Percentiles rank a stretch among this genome's conserved stretches.
phyloP scores from a whole-genome alignment of 1,140 invertebrate species.

The Forficula auricularia region DNA sequence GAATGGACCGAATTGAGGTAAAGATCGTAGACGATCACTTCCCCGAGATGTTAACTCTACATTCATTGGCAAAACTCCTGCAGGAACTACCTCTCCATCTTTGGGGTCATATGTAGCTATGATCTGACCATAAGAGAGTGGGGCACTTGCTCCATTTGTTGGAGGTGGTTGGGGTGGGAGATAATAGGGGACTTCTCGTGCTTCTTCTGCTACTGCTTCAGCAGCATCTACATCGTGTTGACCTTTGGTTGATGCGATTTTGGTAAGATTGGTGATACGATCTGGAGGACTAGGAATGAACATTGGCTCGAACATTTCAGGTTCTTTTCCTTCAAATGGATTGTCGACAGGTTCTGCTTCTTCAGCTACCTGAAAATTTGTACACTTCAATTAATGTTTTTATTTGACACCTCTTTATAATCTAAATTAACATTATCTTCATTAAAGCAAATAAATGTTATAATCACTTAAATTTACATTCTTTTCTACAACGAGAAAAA shows the following conservation, averaged over 20 bases:
- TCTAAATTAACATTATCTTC: slow-evolving; percentile 28
- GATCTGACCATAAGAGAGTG: background rate
- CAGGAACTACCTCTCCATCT: slow-evolving; percentile 36
- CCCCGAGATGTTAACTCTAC: slow-evolving; percentile 28
- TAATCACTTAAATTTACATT: background rate
- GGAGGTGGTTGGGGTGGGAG: slow-evolving; percentile 37
- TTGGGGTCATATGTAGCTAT: slow-evolving; percentile 55
- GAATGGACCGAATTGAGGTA: slow-evolving; percentile 50
- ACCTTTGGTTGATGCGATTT: slow-evolving; percentile 5
- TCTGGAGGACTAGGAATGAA: slow-evolving; percentile 51
- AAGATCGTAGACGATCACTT: slow-evolving; percentile 36
- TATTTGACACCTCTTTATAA: slow-evolving; percentile 19
- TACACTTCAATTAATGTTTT: too few relatives aligned
- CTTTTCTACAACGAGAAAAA: too few relatives aligned
- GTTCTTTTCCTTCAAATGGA: slow-evolving; percentile 25
- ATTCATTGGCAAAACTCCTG: slow-evolving; percentile 13
- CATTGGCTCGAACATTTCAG: slow-evolving; percentile 48
- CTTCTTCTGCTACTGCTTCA: slow-evolving; percentile 43
- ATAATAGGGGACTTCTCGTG: slow-evolving; percentile 46
- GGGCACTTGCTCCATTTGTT: slow-evolving; percentile 19
- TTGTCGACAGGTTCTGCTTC: slow-evolving; percentile 10
- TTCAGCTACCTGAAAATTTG: background rate
- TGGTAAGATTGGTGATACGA: slow-evolving; percentile 20
- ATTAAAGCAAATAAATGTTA: slow-evolving; percentile 8
- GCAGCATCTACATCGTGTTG: slow-evolving; percentile 21